A percentile compares a stretch with the other conserved stretches of the same genome.
Conservation (phyloP, 2,888 invertebrate species). For the Drosophila atroscutellata region DNA sequence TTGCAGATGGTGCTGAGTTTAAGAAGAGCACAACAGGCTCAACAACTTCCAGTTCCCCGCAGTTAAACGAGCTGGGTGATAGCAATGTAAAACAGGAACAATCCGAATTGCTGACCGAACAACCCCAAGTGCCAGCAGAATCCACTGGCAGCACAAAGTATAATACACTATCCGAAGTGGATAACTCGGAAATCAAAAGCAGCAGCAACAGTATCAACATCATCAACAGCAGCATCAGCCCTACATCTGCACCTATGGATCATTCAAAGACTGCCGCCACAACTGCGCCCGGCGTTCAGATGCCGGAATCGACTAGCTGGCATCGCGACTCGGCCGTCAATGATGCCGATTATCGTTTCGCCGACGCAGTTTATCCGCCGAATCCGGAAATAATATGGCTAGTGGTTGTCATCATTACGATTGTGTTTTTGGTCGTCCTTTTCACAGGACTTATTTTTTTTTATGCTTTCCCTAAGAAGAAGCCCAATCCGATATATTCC, state of each 20-base stretch:
- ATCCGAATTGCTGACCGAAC: neutral
- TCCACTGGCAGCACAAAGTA: constrained; percentile 2
- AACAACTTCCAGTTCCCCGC: neutral
- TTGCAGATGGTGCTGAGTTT: neutral
- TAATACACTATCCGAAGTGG: neutral
- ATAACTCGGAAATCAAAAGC: constrained; percentile 5
- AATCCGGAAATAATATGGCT: too few relatives aligned
- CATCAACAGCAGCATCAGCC: neutral
- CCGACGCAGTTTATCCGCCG: constrained; percentile 7
- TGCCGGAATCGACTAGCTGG: constrained; percentile 65
- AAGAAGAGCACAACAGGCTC: neutral
- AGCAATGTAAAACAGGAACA: neutral
- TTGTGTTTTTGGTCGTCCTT: constrained; percentile 3
- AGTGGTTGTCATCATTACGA: neutral
- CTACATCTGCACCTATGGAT: constrained; percentile 15
- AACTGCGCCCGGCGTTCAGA: constrained; percentile 50
- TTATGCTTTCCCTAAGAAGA: neutral
- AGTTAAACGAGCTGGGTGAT: neutral
- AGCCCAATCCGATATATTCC: constrained; percentile 60
- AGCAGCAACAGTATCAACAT: neutral
- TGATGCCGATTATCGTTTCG: constrained; percentile 41
- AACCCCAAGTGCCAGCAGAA: neutral
- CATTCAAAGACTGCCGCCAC: constrained; percentile 19
- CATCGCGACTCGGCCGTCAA: constrained; percentile 31
- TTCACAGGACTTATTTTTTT: neutral